Evolutionary conservation across 1,140 invertebrate species (phyloP), one percentile per base, ranked within the genome.

Genomic region (Brachionus sp.): DNA sequence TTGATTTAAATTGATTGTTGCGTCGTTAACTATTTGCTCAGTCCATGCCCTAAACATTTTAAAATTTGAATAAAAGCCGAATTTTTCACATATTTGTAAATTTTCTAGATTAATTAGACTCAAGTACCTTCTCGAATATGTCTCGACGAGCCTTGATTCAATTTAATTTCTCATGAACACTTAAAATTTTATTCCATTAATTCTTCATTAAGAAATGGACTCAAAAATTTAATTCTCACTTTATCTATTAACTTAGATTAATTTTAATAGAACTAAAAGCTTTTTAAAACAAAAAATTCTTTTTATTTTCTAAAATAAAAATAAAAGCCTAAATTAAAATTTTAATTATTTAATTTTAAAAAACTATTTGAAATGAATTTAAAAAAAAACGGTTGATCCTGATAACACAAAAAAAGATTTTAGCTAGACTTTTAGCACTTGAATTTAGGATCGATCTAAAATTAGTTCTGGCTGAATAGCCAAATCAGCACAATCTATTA

Each of bases 81-180:
- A 70, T 70, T 70, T 70, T 70, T 70, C 66, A 44, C 66, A 70
- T 70, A 70, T 70, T 70, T 70, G 33, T 37, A 16, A 39, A 39
- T 37, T 39, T 70, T 37, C 37, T 70, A 70, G 37, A 16, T 70
- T 70, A 70, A 39, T 66, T 37, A 39, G 16, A 3, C 66, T 70
- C 66, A 70, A 70, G 66, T 70, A 57, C 50, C 50, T 57, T 2
- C 16, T 57, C 16, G 50, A 57, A 57, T 57, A 7, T 57, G 50
- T 57, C 50, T 57, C 16, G 50, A 57, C 50, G 50, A 57, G 50
- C 50, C 50, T 57, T 57, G 50, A 57, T 57, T n/a, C 50, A 57
- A 57, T 57, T 57, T 19, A 57, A 23, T 57, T 57, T 57, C 50
- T 57, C 50, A 57, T 57, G 19, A 57, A 57, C 50, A 57, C 50